Percentiles rank a stretch among this genome's conserved stretches.
phyloP scores from a whole-genome alignment of 2,113 vertebrate genomes.

The Pithys albifrons region DNA sequence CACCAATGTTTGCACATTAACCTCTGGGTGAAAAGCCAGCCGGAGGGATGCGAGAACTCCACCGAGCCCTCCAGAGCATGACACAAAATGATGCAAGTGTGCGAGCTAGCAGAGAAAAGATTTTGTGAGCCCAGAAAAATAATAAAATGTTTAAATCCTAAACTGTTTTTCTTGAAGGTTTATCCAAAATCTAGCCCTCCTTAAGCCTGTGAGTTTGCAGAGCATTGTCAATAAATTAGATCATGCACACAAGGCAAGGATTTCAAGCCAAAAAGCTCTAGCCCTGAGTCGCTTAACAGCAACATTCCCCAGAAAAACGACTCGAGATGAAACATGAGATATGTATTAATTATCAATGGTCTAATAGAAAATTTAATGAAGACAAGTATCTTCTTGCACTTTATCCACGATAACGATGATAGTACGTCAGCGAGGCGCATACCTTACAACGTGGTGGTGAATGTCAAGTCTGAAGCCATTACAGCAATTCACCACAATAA shows the following conservation, averaged over 20 bases:
- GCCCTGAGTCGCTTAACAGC: slow-evolving; percentile 36
- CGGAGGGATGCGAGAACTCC: slow-evolving; percentile 27
- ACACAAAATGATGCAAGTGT: slow-evolving; percentile 58
- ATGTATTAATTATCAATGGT: slow-evolving; percentile 72
- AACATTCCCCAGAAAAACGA: slow-evolving; percentile 45
- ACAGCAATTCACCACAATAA: slow-evolving; percentile 69
- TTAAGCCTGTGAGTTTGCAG: slow-evolving; percentile 40
- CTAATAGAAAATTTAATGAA: slow-evolving; percentile 71
- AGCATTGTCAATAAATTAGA: slow-evolving; percentile 69
- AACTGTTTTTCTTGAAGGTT: slow-evolving; percentile 66
- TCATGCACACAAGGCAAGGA: slow-evolving; percentile 64
- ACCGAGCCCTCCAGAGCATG: slow-evolving; percentile 21
- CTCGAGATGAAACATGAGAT: slow-evolving; percentile 63
- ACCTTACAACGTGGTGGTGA: slow-evolving; percentile 32
- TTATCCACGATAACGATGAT: slow-evolving; percentile 52
- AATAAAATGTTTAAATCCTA: slow-evolving; percentile 58
- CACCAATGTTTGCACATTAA: slow-evolving; percentile 54
- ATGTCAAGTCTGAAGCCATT: slow-evolving; percentile 70
- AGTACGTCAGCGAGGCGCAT: slow-evolving; percentile 52
- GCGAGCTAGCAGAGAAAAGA: slow-evolving; percentile 27
- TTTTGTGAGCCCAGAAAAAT: slow-evolving; percentile 58
- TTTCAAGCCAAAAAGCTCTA: slow-evolving; percentile 58
- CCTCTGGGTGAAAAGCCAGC: slow-evolving; percentile 37
- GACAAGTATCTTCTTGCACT: slow-evolving; percentile 69
- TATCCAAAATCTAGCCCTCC: slow-evolving; percentile 44